Percentiles rank a stretch among this genome's conserved stretches.
Conservation (phyloP, 1,140 invertebrate species). For the Apocrypta bakeri region DNA sequence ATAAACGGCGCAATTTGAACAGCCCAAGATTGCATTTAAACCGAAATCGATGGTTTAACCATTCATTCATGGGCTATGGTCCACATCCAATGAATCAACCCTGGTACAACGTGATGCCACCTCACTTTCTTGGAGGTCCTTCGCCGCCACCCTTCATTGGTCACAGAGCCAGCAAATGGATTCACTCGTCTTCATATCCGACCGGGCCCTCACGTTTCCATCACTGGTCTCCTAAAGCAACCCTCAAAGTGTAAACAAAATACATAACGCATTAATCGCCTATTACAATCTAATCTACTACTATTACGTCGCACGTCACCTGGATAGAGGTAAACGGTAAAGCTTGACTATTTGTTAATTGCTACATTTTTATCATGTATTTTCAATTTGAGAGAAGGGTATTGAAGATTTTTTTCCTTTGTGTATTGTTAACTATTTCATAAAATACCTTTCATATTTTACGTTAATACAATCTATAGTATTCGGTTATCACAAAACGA, state of each 20-base stretch:
- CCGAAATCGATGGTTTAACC: constrained; percentile 69
- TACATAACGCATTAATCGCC: constrained; percentile 52
- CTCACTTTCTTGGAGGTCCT: constrained; percentile 66
- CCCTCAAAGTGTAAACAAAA: constrained; percentile 69
- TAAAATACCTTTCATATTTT: neutral
- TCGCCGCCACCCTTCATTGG: constrained; percentile 68
- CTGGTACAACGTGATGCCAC: constrained; percentile 70
- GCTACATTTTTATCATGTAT: constrained; percentile 17
- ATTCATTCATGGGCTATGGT: constrained; percentile 67
- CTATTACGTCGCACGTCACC: constrained; percentile 49
- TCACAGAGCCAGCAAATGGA: constrained; percentile 67
- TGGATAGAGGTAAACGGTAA: constrained; percentile 36
- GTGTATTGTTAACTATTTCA: neutral
- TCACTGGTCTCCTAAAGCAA: constrained; percentile 70
- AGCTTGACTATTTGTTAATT: constrained; percentile 35
- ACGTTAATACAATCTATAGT: neutral
- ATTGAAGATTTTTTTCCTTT: neutral
- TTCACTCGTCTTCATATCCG: constrained; percentile 65
- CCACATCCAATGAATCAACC: constrained; percentile 67
- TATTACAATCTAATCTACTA: constrained; percentile 54
- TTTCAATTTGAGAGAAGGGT: neutral
- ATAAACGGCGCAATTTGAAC: constrained; percentile 68
- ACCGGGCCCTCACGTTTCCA: constrained; percentile 68
- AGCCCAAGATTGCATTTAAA: constrained; percentile 65
- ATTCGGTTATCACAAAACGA: neutral